Percentiles rank a stretch among this genome's conserved stretches.
phyloP scores from a whole-genome alignment of 2,113 vertebrate species.

The Montifringilla adamsi region DNA sequence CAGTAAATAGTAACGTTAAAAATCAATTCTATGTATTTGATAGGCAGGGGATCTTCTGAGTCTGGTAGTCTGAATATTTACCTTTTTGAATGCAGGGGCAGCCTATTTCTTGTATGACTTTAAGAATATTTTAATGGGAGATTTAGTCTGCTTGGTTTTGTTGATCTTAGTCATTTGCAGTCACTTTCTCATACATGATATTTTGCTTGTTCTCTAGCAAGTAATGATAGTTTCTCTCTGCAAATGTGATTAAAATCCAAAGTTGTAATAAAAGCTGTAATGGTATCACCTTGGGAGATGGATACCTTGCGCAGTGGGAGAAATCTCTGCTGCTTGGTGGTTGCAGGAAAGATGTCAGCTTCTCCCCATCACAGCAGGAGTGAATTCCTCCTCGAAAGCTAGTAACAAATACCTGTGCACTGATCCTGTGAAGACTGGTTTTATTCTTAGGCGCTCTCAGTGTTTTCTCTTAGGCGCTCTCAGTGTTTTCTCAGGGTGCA shows the following conservation, averaged over 20 bases:
- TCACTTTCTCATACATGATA: neutral
- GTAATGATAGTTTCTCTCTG: neutral
- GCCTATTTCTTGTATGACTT: neutral
- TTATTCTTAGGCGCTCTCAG: neutral
- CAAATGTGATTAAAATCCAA: neutral
- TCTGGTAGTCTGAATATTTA: neutral
- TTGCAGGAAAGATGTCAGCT: neutral
- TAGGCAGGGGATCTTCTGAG: neutral
- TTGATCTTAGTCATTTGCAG: neutral
- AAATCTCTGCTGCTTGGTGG: neutral
- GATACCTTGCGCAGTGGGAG: neutral
- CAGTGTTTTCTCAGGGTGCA: neutral
- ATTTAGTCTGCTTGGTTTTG: neutral
- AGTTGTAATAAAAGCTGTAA: neutral
- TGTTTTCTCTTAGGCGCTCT: fast-evolving
- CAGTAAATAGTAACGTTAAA: neutral
- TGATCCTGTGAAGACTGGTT: neutral
- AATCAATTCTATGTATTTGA: neutral
- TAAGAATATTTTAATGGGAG: neutral
- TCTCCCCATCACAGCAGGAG: neutral
- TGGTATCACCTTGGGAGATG: neutral
- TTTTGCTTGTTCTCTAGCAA: neutral
- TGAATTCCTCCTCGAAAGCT: neutral
- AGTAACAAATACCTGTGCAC: neutral
- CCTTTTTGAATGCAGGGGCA: neutral